Evolutionary conservation across 2,888 invertebrate genomes (phyloP).

Genomic region (Bombylius discolor): DNA sequence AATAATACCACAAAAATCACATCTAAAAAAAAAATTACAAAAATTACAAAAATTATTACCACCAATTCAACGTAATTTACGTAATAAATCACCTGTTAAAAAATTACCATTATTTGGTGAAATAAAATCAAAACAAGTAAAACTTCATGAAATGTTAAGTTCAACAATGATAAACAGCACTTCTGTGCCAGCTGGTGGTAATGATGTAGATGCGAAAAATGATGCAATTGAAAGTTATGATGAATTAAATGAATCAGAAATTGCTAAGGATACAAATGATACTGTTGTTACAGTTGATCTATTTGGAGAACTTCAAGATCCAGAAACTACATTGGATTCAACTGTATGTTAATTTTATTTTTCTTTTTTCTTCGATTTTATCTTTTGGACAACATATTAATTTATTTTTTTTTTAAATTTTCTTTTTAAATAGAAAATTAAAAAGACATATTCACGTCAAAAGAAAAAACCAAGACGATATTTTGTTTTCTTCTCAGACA

Average conservation of each 20-base stretch:
- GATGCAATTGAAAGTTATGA: background rate
- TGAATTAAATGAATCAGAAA: background rate
- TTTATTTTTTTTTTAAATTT: background rate
- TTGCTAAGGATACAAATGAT: background rate
- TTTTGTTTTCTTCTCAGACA: background rate
- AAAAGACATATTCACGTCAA: background rate
- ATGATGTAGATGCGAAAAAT: too few species aligned
- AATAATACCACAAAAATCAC: background rate
- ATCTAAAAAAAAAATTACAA: background rate
- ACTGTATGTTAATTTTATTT: constrained; percentile 19
- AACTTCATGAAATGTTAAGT: background rate
- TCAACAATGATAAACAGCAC: background rate
- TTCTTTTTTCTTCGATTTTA: too few species aligned
- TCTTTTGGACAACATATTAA: too few species aligned
- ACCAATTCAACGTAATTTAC: background rate
- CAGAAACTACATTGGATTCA: constrained; percentile 25
- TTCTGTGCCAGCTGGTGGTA: background rate
- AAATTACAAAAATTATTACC: background rate
- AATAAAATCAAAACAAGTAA: background rate
- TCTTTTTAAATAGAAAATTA: background rate
- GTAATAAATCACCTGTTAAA: too few species aligned
- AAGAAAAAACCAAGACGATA: background rate
- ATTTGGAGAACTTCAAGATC: constrained; percentile 23
- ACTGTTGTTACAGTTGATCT: constrained; percentile 18
- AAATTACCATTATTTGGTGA: too few species aligned